Conservation (phyloP, 64 coral and sea anemone species). For the Montipora sp. region DNA sequence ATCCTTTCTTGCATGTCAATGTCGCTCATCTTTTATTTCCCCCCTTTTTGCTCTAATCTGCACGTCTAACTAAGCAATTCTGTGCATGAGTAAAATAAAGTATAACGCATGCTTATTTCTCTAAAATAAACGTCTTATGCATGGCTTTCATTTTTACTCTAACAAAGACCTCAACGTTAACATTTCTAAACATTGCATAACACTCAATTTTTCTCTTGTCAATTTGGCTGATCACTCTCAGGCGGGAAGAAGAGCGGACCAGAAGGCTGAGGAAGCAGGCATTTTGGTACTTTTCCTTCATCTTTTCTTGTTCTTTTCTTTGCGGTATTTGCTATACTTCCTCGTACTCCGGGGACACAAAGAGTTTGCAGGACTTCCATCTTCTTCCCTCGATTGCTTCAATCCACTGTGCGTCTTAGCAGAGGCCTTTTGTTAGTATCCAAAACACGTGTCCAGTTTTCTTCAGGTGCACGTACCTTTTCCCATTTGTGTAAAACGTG, state of each 20-base stretch:
- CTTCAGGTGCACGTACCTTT: not conserved
- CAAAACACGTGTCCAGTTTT: not conserved
- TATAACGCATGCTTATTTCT: not conserved
- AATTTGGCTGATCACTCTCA: constrained; percentile 36
- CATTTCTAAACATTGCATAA: constrained; percentile 18
- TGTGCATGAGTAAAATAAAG: not conserved
- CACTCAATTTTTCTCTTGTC: constrained; percentile 33
- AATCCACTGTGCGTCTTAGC: not conserved
- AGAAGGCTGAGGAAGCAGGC: constrained; percentile 67
- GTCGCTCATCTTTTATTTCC: too few relatives aligned
- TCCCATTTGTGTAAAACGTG: not conserved
- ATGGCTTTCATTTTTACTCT: not conserved
- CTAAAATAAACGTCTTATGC: not conserved
- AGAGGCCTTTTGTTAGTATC: not conserved
- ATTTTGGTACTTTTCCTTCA: constrained; percentile 59
- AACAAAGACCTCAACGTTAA: not conserved
- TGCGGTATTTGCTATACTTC: not conserved
- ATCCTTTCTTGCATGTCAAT: too few relatives aligned
- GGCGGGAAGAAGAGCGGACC: constrained; percentile 54
- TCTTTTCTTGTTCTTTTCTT: constrained; percentile 51
- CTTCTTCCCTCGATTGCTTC: not conserved
- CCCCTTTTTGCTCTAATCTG: too few relatives aligned
- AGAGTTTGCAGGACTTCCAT: not conserved
- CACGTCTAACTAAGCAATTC: not conserved
- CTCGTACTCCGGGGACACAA: not conserved